Conservation (phyloP, 2,797 vertebrate genomes). For the Ptychadena robeensis region DNA sequence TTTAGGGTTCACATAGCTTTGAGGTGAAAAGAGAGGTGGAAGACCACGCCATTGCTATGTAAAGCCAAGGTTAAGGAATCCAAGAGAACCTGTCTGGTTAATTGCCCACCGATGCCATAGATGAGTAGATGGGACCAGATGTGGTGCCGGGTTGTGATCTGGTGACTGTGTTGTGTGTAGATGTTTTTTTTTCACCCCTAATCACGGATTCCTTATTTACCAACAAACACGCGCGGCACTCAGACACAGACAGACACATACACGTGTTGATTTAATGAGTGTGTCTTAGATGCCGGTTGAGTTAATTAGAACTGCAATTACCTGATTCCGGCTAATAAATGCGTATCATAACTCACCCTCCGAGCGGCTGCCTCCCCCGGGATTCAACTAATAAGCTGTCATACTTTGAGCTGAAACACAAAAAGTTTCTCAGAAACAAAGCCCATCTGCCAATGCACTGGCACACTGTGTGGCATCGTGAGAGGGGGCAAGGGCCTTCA, state of each 20-base stretch:
- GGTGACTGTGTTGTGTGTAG: too few species aligned
- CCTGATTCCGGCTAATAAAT: conserved; percentile 51
- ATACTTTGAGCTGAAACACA: conserved; percentile 26
- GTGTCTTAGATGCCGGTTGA: conserved; percentile 30
- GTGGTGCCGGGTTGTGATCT: too few species aligned
- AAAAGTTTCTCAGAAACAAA: conserved; percentile 16
- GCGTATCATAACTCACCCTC: conserved; percentile 29
- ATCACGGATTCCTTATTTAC: not conserved
- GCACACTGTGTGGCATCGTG: not conserved
- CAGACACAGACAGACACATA: not conserved
- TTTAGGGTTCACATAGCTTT: too few species aligned
- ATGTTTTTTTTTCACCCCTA: not conserved
- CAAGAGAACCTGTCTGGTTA: too few species aligned
- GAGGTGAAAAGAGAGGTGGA: too few species aligned
- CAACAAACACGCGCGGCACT: not conserved
- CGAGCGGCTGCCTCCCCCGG: not conserved
- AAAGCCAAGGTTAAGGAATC: too few species aligned
- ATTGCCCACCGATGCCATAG: too few species aligned
- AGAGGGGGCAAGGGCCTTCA: not conserved
- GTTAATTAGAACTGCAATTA: conserved; percentile 51
- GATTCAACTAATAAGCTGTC: conserved; percentile 51
- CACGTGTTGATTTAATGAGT: conserved; percentile 50
- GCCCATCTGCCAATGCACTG: conserved; percentile 1
- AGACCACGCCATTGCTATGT: too few species aligned
- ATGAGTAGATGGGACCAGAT: too few species aligned